phyloP scores from a whole-genome alignment of 1,140 invertebrate genomes.

The Danaus melanippus region DNA sequence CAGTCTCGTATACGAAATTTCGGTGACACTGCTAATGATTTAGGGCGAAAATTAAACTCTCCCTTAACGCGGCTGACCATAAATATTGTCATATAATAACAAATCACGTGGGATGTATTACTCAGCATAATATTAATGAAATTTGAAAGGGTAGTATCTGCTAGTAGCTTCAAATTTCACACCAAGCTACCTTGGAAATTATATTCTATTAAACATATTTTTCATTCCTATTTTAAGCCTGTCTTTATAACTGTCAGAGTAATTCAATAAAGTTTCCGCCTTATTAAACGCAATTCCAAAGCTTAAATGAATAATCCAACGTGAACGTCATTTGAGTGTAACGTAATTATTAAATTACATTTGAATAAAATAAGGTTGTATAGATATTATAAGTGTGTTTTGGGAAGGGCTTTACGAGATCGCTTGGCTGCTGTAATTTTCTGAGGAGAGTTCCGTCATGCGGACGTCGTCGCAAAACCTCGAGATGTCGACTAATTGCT shows the following conservation, averaged over 20 bases:
- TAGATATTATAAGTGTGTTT: no score
- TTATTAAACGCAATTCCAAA: no score
- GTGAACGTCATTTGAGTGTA: no score
- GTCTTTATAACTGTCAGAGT: no score
- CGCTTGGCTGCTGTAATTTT: constrained; percentile 34
- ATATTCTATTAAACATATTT: no score
- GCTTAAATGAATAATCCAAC: no score
- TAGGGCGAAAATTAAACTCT: constrained; percentile 35
- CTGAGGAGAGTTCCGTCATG: constrained; percentile 31
- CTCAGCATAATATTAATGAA: neutral
- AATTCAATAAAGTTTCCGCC: no score
- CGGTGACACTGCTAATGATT: constrained; percentile 44
- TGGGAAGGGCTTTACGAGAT: constrained; percentile 25
- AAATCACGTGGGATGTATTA: constrained; percentile 13
- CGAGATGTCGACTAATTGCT: constrained; percentile 42
- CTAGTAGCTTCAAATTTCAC: no score
- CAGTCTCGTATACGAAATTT: constrained; percentile 30
- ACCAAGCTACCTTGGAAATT: no score
- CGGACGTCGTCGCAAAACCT: constrained; percentile 19
- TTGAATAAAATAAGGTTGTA: neutral
- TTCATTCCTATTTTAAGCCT: no score
- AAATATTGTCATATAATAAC: constrained; percentile 18
- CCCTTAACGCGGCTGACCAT: constrained; percentile 22
- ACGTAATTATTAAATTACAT: constrained; percentile 7
- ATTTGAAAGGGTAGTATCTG: no score